Evolutionary conservation across 2,888 invertebrate genomes (phyloP).

Genomic region (Dynastes maya): DNA sequence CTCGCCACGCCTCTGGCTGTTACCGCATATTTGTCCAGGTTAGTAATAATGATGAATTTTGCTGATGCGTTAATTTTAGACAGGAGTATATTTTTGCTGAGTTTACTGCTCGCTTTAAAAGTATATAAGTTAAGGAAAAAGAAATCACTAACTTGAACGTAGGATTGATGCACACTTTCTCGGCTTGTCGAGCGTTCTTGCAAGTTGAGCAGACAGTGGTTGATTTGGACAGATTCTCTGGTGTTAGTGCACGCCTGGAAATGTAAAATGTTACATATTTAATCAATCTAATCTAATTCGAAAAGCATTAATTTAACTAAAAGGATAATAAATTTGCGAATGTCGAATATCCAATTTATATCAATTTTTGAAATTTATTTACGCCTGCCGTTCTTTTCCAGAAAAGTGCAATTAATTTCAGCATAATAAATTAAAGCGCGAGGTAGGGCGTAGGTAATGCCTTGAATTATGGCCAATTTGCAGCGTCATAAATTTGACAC

Average conservation of each 20-base stretch:
- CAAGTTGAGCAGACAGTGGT: constrained; percentile 58
- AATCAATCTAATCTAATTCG: background rate
- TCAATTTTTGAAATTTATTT: background rate
- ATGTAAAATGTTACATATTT: constrained; percentile 5
- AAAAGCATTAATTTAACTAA: background rate
- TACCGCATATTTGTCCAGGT: too few species aligned
- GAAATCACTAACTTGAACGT: constrained; percentile 61
- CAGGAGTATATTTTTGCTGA: too few species aligned
- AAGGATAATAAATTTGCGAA: background rate
- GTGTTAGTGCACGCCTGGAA: constrained; percentile 47
- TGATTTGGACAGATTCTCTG: constrained; percentile 48
- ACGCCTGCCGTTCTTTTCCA: background rate
- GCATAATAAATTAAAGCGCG: background rate
- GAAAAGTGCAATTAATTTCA: background rate
- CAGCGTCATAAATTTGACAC: background rate
- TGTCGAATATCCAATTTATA: background rate
- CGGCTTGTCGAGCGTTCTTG: constrained; percentile 63
- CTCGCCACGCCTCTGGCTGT: too few species aligned
- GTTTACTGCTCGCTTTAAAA: too few species aligned
- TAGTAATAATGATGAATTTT: too few species aligned
- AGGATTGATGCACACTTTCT: constrained; percentile 63
- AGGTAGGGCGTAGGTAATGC: background rate
- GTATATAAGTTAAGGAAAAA: background rate
- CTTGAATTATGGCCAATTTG: background rate
- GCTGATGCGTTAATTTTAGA: too few species aligned